Evolutionary conservation across 2,888 invertebrate species (phyloP).

Genomic region (Noctuana brunneofusca): DNA sequence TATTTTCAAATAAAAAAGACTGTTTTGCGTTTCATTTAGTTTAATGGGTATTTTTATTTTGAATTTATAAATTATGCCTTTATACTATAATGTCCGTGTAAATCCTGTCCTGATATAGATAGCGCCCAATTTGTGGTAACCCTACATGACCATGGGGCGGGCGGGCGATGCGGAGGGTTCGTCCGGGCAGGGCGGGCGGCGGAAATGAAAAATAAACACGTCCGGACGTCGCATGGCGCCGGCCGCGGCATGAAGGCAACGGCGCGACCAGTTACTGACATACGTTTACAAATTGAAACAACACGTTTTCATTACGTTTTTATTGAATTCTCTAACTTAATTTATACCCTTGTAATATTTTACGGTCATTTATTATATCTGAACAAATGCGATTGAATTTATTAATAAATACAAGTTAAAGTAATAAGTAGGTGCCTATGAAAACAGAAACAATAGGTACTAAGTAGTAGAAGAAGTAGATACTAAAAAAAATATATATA

Average conservation of each 20-base stretch:
- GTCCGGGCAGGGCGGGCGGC: slow-evolving; percentile 52
- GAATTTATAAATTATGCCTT: no score
- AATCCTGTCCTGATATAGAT: background rate
- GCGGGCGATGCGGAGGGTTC: slow-evolving; percentile 47
- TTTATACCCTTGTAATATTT: background rate
- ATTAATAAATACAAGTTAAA: no score
- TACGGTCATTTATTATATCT: no score
- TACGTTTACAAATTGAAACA: slow-evolving; percentile 32
- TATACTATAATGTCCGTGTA: background rate
- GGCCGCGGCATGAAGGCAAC: slow-evolving; percentile 69
- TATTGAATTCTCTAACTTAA: background rate
- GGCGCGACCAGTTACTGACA: slow-evolving; percentile 46
- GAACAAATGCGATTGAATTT: no score
- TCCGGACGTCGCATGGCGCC: slow-evolving; percentile 71
- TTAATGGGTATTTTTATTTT: no score
- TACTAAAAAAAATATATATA: no score
- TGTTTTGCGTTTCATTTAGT: no score
- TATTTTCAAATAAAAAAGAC: no score
- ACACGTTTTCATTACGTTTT: slow-evolving; percentile 6
- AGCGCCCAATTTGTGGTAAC: slow-evolving; percentile 2
- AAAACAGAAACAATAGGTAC: no score
- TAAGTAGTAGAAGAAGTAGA: no score
- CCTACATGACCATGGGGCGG: slow-evolving; percentile 20
- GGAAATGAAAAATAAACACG: slow-evolving; percentile 83
- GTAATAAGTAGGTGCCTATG: no score